phyloP scores from a whole-genome alignment of 2,113 vertebrate species.

The Neolamprologus kungweensis region DNA sequence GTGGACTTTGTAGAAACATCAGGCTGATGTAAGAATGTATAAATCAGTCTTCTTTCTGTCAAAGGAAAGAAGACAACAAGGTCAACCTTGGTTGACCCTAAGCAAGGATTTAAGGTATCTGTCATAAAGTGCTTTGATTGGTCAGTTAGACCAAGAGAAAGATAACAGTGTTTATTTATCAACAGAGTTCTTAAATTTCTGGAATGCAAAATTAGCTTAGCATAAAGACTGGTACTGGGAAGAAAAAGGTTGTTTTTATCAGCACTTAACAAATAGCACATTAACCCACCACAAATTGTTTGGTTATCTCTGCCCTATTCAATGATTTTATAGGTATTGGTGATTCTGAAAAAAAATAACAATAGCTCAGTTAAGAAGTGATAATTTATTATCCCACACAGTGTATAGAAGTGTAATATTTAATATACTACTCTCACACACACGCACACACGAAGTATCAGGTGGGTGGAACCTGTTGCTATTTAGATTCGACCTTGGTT shows the following conservation, averaged over 20 bases:
- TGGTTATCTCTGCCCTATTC: neutral
- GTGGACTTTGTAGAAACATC: neutral
- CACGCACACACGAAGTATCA: neutral
- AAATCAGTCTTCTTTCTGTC: neutral
- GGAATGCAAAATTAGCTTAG: neutral
- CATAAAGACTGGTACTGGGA: neutral
- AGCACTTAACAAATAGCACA: neutral
- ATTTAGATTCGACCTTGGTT: neutral
- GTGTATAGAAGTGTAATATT: neutral
- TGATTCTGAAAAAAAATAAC: neutral
- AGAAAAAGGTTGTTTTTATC: neutral
- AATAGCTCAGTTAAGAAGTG: neutral
- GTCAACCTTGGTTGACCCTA: neutral
- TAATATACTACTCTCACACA: neutral
- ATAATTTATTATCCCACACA: fast-evolving
- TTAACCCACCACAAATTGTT: fast-evolving
- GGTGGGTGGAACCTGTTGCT: neutral
- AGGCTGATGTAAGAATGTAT: neutral
- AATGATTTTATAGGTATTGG: neutral
- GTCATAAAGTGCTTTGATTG: neutral
- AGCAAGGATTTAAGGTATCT: neutral
- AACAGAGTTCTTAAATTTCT: neutral
- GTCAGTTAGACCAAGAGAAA: neutral
- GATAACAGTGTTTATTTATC: neutral
- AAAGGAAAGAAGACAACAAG: neutral